Evolutionary conservation across 2,797 vertebrate species (phyloP).

Genomic region (Erethizon dorsatum): DNA sequence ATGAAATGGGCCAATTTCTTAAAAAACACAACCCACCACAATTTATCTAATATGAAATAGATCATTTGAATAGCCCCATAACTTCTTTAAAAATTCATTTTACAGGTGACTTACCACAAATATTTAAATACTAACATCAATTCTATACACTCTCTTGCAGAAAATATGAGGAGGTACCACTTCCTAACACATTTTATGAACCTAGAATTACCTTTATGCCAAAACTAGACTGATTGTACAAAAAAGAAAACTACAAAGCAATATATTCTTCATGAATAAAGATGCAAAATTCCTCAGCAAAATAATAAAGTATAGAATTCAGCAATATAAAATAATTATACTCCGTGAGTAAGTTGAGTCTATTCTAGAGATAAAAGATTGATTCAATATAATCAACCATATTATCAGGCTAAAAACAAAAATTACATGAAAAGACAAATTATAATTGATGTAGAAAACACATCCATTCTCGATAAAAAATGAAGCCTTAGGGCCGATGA

Average conservation of each 20-base stretch:
- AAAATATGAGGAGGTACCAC: background rate
- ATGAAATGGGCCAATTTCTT: background rate
- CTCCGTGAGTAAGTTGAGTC: background rate
- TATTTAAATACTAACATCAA: background rate
- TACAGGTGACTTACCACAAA: background rate
- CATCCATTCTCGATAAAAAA: background rate
- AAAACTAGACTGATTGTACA: conserved; percentile 14
- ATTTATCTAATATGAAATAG: background rate
- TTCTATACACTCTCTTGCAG: background rate
- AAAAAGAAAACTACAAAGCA: background rate
- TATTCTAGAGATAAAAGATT: background rate
- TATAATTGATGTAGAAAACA: background rate
- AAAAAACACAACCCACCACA: background rate
- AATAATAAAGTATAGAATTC: conserved; percentile 4
- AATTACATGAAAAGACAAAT: background rate
- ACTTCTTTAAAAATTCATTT: conserved; percentile 18
- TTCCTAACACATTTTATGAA: background rate
- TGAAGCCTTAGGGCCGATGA: no score
- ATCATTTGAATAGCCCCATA: background rate
- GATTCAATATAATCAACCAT: background rate
- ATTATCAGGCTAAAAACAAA: background rate
- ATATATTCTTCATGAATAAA: background rate
- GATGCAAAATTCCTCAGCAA: background rate
- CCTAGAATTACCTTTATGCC: background rate
- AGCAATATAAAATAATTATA: conserved; percentile 20